These are phyloP conservation scores for Psammodynastes pulverulentus DNA, from an alignment of 2,113 vertebrate genomes.

Conservation along the genomic window DNA sequence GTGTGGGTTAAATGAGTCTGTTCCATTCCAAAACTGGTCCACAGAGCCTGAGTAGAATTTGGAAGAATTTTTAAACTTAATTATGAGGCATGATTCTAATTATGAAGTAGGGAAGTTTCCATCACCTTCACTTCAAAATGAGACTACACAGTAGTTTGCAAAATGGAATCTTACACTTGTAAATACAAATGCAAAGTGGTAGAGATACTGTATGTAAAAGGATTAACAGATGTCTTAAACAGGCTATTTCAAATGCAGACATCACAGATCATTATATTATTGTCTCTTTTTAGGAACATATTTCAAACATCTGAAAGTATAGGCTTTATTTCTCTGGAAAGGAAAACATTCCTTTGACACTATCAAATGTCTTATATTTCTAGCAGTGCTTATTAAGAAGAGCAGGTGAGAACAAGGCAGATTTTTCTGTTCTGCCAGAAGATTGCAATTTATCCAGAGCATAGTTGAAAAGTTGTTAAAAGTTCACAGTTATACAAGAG, in stretches of 20 bases:
- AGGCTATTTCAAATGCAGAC: slow-evolving; percentile 37
- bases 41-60: not conserved
- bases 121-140: not conserved
- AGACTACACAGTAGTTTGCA: not conserved
- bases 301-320: slow-evolving; percentile 56
- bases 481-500: not conserved
- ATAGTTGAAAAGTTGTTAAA: slow-evolving; percentile 1
- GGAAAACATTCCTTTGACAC: slow-evolving; percentile 61
- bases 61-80: not conserved
- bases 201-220: slow-evolving; percentile 38
- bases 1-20: not conserved
- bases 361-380: slow-evolving; percentile 59
- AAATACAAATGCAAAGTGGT: not conserved
- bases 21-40: not conserved
- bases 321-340: slow-evolving; percentile 59
- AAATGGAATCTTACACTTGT: not conserved
- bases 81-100: not conserved
- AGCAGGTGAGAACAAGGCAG: slow-evolving; percentile 65
- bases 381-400: slow-evolving; percentile 56
- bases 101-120: not conserved
- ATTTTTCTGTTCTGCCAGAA: slow-evolving; percentile 56
- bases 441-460: slow-evolving; percentile 38
- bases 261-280: slow-evolving; percentile 14
- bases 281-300: slow-evolving; percentile 44
- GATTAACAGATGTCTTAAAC: slow-evolving; percentile 47